Conservation (phyloP, 1,140 invertebrate genomes). For the Drosophila suzukii region DNA sequence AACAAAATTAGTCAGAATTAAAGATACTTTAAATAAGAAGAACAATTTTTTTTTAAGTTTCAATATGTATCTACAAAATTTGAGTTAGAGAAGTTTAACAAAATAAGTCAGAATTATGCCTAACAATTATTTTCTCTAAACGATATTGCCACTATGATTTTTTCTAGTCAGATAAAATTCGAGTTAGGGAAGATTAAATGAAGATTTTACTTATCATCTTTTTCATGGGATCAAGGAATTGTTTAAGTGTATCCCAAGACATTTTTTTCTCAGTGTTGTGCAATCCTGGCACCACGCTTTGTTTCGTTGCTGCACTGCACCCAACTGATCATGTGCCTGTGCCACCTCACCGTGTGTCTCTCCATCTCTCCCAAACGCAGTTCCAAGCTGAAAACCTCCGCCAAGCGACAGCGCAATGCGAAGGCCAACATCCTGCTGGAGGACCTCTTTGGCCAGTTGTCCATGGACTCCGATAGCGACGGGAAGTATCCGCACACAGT, state of each 20-base stretch:
- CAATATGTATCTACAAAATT: too few species aligned
- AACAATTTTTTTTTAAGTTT: too few species aligned
- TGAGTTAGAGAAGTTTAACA: too few species aligned
- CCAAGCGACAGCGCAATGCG: constrained; percentile 71
- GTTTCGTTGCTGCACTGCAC: constrained; percentile 15
- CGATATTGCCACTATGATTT: too few species aligned
- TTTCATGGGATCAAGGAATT: too few species aligned
- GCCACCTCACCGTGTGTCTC: constrained; percentile 20
- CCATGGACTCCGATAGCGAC: constrained; percentile 78
- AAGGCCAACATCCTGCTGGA: constrained; percentile 79
- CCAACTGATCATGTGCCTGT: background rate
- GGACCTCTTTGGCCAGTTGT: constrained; percentile 82
- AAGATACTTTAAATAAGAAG: too few species aligned
- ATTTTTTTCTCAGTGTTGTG: background rate
- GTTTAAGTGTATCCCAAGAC: background rate
- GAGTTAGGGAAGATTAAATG: too few species aligned
- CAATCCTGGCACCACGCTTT: constrained; percentile 27
- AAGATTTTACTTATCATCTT: too few species aligned
- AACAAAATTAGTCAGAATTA: too few species aligned
- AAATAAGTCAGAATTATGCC: too few species aligned
- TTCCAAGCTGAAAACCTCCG: constrained; percentile 81
- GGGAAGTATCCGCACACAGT: constrained; percentile 83
- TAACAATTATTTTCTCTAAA: too few species aligned
- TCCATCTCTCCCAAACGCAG: constrained; percentile 44
- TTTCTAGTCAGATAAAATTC: too few species aligned